Percentiles rank a stretch among this genome's conserved stretches.
phyloP scores from a whole-genome alignment of 2,797 vertebrate species.

The Zalophus californianus region DNA sequence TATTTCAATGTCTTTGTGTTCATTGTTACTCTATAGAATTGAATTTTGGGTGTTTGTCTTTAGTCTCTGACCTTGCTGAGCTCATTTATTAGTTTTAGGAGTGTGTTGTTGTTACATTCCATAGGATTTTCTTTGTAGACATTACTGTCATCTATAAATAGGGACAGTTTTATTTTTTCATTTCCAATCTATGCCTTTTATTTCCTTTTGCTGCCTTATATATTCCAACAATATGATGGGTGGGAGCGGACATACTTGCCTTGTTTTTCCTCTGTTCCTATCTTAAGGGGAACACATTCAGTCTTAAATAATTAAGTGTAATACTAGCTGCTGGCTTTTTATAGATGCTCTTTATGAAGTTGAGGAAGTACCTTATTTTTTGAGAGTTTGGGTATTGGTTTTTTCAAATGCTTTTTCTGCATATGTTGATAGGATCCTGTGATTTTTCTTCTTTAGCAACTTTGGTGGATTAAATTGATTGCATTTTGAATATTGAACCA shows the following conservation, averaged over 20 bases:
- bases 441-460: neutral
- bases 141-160: neutral
- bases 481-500: neutral
- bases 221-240: neutral
- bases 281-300: neutral
- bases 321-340: neutral
- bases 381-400: neutral
- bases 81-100: neutral
- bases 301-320: neutral
- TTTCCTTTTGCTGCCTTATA: neutral
- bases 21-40: neutral
- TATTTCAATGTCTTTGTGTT: neutral
- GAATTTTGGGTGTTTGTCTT: neutral
- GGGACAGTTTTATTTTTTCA: neutral
- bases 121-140: neutral
- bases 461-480: neutral
- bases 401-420: neutral
- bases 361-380: conserved; percentile 11
- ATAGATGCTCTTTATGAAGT: neutral
- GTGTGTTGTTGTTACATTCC: neutral
- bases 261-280: neutral
- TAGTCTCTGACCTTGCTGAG: neutral
- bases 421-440: neutral
- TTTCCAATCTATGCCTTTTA: neutral
- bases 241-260: neutral